phyloP scores from a whole-genome alignment of 2,888 invertebrate species.

The Himalopsyche tibetana region DNA sequence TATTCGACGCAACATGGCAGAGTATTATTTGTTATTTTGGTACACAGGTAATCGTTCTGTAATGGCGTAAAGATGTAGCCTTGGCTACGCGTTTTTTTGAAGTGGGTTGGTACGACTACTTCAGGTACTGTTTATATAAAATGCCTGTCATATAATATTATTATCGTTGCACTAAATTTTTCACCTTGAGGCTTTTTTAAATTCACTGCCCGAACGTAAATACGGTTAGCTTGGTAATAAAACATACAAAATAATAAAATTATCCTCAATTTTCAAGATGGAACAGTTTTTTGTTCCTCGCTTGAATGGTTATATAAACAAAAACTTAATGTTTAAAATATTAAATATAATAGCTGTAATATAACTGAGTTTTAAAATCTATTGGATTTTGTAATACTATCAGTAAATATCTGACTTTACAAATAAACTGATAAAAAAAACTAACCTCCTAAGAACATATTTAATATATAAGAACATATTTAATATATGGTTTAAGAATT shows the following conservation, averaged over 20 bases:
- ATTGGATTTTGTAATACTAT: too few relatives aligned
- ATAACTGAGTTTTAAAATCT: too few relatives aligned
- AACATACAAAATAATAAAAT: neutral
- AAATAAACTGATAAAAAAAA: too few relatives aligned
- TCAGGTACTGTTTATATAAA: neutral
- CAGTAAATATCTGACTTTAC: too few relatives aligned
- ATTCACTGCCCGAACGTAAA: neutral
- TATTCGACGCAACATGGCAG: too few relatives aligned
- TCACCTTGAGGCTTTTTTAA: constrained; percentile 27
- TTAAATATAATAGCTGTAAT: too few relatives aligned
- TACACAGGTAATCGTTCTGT: constrained; percentile 3
- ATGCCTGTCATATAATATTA: neutral
- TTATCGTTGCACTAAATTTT: neutral
- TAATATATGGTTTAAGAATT: too few relatives aligned
- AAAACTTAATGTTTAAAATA: too few relatives aligned
- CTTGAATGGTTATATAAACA: neutral
- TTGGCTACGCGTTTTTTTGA: constrained; percentile 1
- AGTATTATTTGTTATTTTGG: neutral
- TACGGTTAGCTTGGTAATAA: neutral
- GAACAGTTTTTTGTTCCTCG: neutral
- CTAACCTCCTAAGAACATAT: too few relatives aligned
- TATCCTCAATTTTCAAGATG: neutral
- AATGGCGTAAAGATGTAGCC: constrained; percentile 14
- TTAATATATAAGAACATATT: too few relatives aligned
- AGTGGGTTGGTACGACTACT: neutral